A percentile compares a stretch with the other conserved stretches of the same genome.
Conservation (phyloP, 2,113 vertebrate genomes). For the Morphnarchus princeps region DNA sequence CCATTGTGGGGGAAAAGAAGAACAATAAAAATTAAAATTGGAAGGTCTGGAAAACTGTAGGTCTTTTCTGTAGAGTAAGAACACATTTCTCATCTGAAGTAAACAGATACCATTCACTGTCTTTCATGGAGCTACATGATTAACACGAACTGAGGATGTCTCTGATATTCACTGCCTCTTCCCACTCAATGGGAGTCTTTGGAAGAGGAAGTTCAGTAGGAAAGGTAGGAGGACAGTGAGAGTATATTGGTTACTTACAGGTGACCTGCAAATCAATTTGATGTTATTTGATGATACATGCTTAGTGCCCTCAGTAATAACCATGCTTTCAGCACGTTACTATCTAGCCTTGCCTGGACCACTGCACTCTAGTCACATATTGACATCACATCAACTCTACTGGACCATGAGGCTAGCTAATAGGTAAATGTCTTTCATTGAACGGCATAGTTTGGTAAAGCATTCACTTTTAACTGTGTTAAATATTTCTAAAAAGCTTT, state of each 20-base stretch:
- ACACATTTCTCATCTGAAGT: background rate
- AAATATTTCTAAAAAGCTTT: background rate
- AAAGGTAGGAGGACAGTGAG: background rate
- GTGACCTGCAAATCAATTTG: background rate
- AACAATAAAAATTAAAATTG: background rate
- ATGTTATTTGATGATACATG: background rate
- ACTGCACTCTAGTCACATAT: background rate
- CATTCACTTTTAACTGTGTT: background rate
- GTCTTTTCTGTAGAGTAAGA: background rate
- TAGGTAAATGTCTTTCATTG: background rate
- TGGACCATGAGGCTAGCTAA: background rate
- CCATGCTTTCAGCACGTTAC: background rate
- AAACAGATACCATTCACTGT: background rate
- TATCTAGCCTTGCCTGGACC: background rate
- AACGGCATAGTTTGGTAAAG: background rate
- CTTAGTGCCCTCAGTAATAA: background rate
- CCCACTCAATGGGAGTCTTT: background rate
- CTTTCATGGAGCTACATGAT: background rate
- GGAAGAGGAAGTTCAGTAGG: background rate
- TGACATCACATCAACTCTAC: background rate
- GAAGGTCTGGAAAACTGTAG: background rate
- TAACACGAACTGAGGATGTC: background rate
- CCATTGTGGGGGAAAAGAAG: accelerated
- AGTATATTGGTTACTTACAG: background rate
- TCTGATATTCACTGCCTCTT: background rate